phyloP scores from a whole-genome alignment of 2,797 vertebrate species.

The Momotus momota region DNA sequence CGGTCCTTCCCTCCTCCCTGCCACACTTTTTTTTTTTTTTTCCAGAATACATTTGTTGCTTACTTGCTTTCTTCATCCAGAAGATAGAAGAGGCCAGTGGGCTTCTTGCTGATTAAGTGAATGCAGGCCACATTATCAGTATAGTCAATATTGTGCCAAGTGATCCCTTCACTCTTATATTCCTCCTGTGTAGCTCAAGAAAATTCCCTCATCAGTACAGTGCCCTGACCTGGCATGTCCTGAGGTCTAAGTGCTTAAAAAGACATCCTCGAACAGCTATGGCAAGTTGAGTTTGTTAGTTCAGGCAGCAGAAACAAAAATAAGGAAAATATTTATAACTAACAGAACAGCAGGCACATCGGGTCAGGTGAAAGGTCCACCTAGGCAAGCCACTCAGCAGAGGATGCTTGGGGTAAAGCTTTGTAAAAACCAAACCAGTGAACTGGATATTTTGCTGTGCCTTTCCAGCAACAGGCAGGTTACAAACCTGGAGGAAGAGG shows the following conservation, averaged over 20 bases:
- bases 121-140: slow-evolving; percentile 91
- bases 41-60: slow-evolving; percentile 25
- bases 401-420: background rate
- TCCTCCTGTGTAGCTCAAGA: slow-evolving; percentile 84
- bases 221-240: background rate
- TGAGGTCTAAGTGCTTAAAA: background rate
- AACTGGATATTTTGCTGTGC: background rate
- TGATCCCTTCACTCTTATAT: slow-evolving; percentile 90
- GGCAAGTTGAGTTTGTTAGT: slow-evolving; percentile 22
- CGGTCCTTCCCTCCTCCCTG: slow-evolving; percentile 15
- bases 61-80: slow-evolving; percentile 94
- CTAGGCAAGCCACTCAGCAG: background rate
- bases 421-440: background rate
- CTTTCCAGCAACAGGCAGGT: background rate
- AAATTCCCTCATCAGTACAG: slow-evolving; percentile 42
- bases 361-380: background rate
- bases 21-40: background rate
- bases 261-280: background rate
- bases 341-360: background rate
- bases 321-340: background rate
- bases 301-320: slow-evolving; percentile 31
- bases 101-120: slow-evolving; percentile 89
- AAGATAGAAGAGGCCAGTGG: slow-evolving; percentile 90
- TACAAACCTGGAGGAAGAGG: background rate
- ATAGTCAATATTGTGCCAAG: slow-evolving; percentile 91